Evolutionary conservation across 2,797 vertebrate genomes (phyloP).

Genomic region (Lateolabrax maculatus): DNA sequence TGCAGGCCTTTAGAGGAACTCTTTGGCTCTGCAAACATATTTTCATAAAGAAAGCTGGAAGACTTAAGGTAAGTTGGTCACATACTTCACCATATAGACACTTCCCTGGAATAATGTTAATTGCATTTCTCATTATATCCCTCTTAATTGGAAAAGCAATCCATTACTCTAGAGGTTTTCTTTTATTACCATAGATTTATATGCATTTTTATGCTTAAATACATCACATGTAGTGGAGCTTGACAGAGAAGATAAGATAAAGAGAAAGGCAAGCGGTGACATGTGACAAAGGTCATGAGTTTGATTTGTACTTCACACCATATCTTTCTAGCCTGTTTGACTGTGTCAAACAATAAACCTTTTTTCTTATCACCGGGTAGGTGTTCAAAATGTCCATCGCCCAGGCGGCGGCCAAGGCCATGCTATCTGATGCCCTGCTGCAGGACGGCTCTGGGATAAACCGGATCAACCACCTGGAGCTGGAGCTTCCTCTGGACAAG

Average conservation of each 20-base stretch:
- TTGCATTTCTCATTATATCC: not conserved
- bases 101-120: not conserved
- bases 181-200: not conserved
- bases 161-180: not conserved
- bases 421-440: constrained; percentile 95
- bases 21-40: constrained; percentile 18
- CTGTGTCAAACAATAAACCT: constrained; percentile 20
- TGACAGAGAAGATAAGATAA: constrained; percentile 2
- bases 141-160: not conserved
- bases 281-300: constrained; percentile 21
- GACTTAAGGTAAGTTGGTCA: constrained; percentile 69
- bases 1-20: constrained; percentile 54
- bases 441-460: constrained; percentile 80
- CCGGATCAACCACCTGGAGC: constrained; percentile 85
- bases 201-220: constrained; percentile 7
- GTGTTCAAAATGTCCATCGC: constrained; percentile 91
- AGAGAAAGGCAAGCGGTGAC: not conserved
- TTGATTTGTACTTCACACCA: not conserved
- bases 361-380: constrained; percentile 57
- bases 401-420: constrained; percentile 91
- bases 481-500: constrained; percentile 95
- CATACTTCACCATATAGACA: not conserved
- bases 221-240: not conserved
- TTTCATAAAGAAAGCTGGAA: constrained; percentile 51
- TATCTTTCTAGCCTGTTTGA: not conserved